Percentiles rank a stretch among this genome's conserved stretches.
These are phyloP conservation scores for Acrobeloides nanus DNA, from an alignment of 2,888 invertebrate species.

Conservation along the genomic window DNA sequence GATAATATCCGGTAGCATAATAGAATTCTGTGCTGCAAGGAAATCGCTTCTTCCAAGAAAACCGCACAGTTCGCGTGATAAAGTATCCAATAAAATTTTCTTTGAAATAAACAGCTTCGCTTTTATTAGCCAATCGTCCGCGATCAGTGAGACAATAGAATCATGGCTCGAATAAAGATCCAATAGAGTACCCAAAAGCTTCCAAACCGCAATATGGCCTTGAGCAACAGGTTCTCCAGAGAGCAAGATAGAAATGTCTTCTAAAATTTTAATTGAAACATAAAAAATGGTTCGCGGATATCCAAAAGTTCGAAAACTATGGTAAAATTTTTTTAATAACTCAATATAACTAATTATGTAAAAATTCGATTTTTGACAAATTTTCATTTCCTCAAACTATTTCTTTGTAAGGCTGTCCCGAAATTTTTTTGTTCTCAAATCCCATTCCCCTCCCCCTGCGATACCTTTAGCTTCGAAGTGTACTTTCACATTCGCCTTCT, in stretches of 20 bases:
- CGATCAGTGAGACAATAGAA: not conserved
- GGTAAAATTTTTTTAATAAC: no score
- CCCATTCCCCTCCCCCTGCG: no score
- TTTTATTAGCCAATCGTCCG: not conserved
- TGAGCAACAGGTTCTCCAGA: not conserved
- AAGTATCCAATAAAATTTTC: not conserved
- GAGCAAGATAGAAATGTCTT: not conserved
- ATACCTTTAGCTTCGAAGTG: no score
- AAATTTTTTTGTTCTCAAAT: no score
- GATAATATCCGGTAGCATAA: constrained; percentile 4
- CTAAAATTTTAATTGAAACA: no score
- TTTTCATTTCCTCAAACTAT: no score
- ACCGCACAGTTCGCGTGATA: not conserved
- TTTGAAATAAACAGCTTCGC: not conserved
- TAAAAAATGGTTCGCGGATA: no score
- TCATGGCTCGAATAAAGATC: not conserved
- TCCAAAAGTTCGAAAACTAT: no score
- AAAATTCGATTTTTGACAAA: no score
- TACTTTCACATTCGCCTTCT: no score
- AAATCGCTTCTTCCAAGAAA: not conserved
- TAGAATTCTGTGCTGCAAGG: not conserved
- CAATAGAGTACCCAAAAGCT: not conserved
- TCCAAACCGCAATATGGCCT: constrained; percentile 3
- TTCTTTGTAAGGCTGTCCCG: no score
- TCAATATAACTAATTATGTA: no score